Evolutionary conservation across 2,797 vertebrate species (phyloP).

Genomic region (Characodon lateralis): DNA sequence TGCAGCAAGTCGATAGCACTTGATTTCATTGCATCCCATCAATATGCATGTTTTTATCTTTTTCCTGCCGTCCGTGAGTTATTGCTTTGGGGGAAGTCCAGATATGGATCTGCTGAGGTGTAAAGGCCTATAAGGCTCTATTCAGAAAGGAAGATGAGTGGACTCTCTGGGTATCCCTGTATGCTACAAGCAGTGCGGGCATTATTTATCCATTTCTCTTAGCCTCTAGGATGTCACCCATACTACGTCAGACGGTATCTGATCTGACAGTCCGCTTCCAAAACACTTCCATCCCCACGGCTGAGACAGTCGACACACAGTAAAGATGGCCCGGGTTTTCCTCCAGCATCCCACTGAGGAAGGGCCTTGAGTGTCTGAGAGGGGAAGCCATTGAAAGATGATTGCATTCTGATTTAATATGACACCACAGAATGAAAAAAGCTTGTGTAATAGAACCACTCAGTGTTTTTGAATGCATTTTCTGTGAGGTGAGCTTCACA

Average conservation of each 20-base stretch:
- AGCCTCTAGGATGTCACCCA: conserved; percentile 70
- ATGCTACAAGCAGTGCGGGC: conserved; percentile 55
- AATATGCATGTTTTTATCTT: conserved; percentile 60
- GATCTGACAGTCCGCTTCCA: conserved; percentile 76
- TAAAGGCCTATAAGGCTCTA: conserved; percentile 60
- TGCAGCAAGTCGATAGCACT: conserved; percentile 61
- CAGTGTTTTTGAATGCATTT: conserved; percentile 33
- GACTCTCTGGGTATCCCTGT: conserved; percentile 51
- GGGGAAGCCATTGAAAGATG: conserved; percentile 41
- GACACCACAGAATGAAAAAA: conserved; percentile 40
- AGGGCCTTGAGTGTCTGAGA: conserved; percentile 49
- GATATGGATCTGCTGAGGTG: conserved; percentile 74
- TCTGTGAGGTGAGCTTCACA: conserved; percentile 42
- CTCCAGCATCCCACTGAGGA: conserved; percentile 42
- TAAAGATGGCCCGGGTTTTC: conserved; percentile 49
- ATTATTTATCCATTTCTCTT: conserved; percentile 67
- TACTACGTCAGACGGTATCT: conserved; percentile 62
- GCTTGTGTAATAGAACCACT: conserved; percentile 37
- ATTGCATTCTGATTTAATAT: conserved; percentile 56
- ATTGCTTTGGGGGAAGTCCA: conserved; percentile 65
- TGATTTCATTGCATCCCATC: conserved; percentile 64
- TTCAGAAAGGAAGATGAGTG: conserved; percentile 64
- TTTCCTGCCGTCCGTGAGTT: conserved; percentile 42
- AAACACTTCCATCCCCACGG: conserved; percentile 68
- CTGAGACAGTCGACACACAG: conserved; percentile 55